Evolutionary conservation across 2,888 invertebrate genomes (phyloP).

Genomic region (Phania funesta): DNA sequence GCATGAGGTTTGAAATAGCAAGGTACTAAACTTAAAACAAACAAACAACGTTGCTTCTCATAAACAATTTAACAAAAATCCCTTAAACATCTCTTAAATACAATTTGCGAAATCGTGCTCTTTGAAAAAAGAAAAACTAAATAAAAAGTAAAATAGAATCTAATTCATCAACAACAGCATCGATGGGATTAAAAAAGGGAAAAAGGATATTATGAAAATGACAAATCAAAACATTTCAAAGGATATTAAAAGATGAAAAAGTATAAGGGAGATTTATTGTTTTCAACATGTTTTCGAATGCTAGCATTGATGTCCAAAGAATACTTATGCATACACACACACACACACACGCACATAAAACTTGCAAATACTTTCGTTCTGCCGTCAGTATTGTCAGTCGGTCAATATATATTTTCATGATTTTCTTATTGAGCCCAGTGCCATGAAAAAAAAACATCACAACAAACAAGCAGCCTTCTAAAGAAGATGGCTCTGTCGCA

Average conservation of each 20-base stretch:
- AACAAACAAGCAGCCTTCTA: neutral
- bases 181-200: neutral
- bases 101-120: neutral
- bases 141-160: neutral
- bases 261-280: neutral
- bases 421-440: constrained; percentile 13
- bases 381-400: neutral
- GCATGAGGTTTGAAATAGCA: no score
- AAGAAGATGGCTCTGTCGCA: neutral
- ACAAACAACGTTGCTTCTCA: no score
- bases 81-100: neutral
- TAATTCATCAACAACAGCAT: constrained; percentile 22
- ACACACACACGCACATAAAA: neutral
- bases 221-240: constrained; percentile 41
- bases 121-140: neutral
- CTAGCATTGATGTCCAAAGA: constrained; percentile 11
- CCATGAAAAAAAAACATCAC: constrained; percentile 10
- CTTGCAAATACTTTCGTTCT: neutral
- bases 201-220: neutral
- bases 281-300: constrained; percentile 17
- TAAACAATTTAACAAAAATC: no score
- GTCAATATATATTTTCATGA: neutral
- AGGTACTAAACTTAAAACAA: no score
- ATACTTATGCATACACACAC: neutral
- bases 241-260: constrained; percentile 15